Evolutionary conservation across 1,140 invertebrate species (phyloP), one percentile per base, ranked within the genome.

Genomic region (Ladona fulva): DNA sequence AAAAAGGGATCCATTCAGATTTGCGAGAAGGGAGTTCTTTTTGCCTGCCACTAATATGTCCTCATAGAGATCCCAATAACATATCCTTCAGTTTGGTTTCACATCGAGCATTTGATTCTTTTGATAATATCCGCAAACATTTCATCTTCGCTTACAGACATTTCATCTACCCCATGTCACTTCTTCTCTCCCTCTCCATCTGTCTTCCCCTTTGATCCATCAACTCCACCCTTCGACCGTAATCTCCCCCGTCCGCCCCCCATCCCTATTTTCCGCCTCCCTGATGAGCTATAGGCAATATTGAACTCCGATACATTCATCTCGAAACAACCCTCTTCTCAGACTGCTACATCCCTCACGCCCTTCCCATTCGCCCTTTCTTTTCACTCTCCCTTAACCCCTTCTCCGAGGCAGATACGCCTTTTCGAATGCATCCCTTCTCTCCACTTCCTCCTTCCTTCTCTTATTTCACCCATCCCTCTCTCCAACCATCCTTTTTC

Each of bases 81-180:
- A 66, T 66, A 66, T 66, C 52, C 52, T 66, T 66, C 52, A 66
- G 52, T 66, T 66, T 12, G 52, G 52, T 66, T 66, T 66, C 52
- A 66, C 52, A 66, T 66, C n/a, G 52, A 66, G 52, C 52, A 66
- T 66, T 66, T 66, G 52, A 66, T 66, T 66, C 52, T 66, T 66
- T 66, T 66, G 52, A 66, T 66, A 66, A 22, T 66, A 66, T 66
- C 52, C 52, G 16, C 52, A 66, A 66, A 66, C 52, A 66, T 66
- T 66, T 66, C 52, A 66, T 66, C 52, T 66, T 66, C 12, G 52
- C 52, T 66, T 66, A 66, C 52, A 66, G 52, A 66, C 52, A 66
- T 66, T 66, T 66, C 52, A 66, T 66, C 52, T 66, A 66, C 52
- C 52, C 52, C 12, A 12, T 66, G 52, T 66, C 52, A 66, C 52